Percentiles rank a stretch among this genome's conserved stretches.
These are phyloP conservation scores for Sitophilus oryzae DNA, from an alignment of 1,140 invertebrate genomes.

Conservation along the genomic window DNA sequence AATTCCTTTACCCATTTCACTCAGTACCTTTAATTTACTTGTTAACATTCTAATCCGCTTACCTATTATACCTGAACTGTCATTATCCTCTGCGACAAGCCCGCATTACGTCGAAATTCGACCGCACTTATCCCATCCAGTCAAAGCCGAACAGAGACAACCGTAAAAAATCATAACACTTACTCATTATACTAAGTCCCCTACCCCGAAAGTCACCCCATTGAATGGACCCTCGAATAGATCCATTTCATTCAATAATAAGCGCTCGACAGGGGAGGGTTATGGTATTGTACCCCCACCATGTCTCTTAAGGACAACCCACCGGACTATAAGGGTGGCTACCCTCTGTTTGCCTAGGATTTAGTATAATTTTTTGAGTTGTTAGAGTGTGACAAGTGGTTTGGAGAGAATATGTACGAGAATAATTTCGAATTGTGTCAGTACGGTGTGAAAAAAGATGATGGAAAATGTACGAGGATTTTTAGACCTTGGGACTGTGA, in stretches of 20 bases:
- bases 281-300: conserved; percentile 41
- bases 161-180: conserved; percentile 42
- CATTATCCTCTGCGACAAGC: conserved; percentile 17
- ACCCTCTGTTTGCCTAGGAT: conserved; percentile 37
- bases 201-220: conserved; percentile 30
- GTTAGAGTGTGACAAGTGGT: conserved; percentile 32
- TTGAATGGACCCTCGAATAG: conserved; percentile 32
- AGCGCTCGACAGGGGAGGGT: conserved; percentile 34
- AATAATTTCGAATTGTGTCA: conserved; percentile 21
- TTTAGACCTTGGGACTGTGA: conserved; percentile 42
- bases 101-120: conserved; percentile 37
- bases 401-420: not conserved
- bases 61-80: conserved; percentile 19
- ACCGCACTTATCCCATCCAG: conserved; percentile 35
- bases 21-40: conserved; percentile 1
- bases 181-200: conserved; percentile 16
- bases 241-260: conserved; percentile 41
- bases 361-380: conserved; percentile 36
- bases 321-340: conserved; percentile 27
- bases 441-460: conserved; percentile 12
- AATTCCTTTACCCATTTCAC: not conserved
- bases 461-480: conserved; percentile 31
- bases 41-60: conserved; percentile 15
- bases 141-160: conserved; percentile 35
- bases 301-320: conserved; percentile 32